Conservation (phyloP, 2,113 vertebrate genomes). For the Platichthys stellatus region DNA sequence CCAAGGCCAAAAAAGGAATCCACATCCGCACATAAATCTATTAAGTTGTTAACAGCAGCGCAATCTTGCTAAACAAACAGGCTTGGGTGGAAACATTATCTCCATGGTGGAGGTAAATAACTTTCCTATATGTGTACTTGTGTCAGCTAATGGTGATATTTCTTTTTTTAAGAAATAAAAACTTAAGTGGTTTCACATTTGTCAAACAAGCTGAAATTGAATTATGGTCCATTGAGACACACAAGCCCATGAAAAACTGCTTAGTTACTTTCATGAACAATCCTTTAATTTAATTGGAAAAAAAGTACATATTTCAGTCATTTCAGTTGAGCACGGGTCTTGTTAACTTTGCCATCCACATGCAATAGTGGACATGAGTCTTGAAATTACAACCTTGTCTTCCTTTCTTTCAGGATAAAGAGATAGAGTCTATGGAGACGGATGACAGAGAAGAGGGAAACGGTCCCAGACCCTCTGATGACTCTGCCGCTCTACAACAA, state of each 20-base stretch:
- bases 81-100: too few species aligned
- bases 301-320: neutral
- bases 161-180: too few species aligned
- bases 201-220: too few species aligned
- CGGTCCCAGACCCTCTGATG: neutral
- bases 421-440: constrained; percentile 28
- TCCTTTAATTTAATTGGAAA: neutral
- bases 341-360: neutral
- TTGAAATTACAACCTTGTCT: neutral
- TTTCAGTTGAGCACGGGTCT: neutral
- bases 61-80: too few species aligned
- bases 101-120: too few species aligned
- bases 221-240: too few species aligned
- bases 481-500: constrained; percentile 7
- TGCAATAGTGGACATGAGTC: neutral
- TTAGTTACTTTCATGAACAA: neutral
- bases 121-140: too few species aligned
- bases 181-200: too few species aligned
- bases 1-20: neutral
- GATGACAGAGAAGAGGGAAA: constrained; percentile 12
- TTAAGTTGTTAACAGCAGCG: too few species aligned
- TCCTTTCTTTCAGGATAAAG: constrained; percentile 41
- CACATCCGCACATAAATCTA: too few species aligned
- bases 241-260: too few species aligned
- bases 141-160: too few species aligned